Percentiles rank a stretch among this genome's conserved stretches.
Evolutionary conservation across 2,113 vertebrate genomes (phyloP).

Genomic region (Formicarius rufipectus): DNA sequence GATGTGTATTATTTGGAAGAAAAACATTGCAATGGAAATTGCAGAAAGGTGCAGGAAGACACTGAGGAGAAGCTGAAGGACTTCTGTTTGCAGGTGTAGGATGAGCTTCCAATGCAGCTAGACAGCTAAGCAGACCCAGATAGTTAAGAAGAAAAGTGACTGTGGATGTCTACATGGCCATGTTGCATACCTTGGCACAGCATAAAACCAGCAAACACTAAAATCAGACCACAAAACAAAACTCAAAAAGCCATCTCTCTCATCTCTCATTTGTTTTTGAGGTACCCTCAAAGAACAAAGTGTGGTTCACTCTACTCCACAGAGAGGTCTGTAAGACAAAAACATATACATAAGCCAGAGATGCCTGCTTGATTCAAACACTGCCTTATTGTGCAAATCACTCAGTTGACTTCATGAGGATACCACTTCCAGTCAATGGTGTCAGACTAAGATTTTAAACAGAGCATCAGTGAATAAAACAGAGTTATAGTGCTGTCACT

Average conservation of each 20-base stretch:
- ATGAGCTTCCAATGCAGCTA: not conserved
- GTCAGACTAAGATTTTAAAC: not conserved
- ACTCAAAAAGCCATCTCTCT: fast-evolving
- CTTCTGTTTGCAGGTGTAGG: not conserved
- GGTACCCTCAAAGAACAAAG: not conserved
- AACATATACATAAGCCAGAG: not conserved
- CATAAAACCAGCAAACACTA: not conserved
- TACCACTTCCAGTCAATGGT: not conserved
- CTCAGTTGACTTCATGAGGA: not conserved
- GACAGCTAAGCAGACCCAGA: not conserved
- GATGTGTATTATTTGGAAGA: not conserved
- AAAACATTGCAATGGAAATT: not conserved
- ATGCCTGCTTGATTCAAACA: not conserved
- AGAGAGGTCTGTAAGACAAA: not conserved
- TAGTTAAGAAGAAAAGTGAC: not conserved
- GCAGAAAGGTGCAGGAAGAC: not conserved
- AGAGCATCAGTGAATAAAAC: not conserved
- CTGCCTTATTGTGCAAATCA: not conserved
- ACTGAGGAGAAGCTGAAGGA: not conserved
- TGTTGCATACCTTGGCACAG: no score
- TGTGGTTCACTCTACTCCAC: not conserved
- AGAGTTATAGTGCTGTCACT: not conserved
- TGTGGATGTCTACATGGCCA: not conserved
- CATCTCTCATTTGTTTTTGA: not conserved
- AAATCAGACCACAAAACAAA: not conserved